These are phyloP conservation scores for Epinotia ramella DNA, from an alignment of 2,888 invertebrate genomes.

Conservation along the genomic window DNA sequence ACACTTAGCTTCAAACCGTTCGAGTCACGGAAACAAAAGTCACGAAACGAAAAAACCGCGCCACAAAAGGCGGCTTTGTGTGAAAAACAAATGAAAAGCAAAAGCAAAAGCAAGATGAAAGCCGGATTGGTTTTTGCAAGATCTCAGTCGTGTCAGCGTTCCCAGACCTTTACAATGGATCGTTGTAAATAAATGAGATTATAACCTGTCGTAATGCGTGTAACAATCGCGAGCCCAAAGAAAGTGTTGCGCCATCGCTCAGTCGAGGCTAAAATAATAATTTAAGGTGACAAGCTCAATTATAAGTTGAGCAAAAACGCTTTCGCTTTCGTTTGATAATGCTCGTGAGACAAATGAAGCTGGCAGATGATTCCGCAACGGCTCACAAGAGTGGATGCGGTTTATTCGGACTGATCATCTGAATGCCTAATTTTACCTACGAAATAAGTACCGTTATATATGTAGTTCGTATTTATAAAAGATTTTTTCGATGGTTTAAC, in stretches of 20 bases:
- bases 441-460: not conserved
- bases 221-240: slow-evolving; percentile 53
- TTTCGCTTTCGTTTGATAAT: slow-evolving; percentile 64
- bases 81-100: slow-evolving; percentile 55
- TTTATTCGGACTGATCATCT: not conserved
- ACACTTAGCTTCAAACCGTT: slow-evolving; percentile 25
- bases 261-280: slow-evolving; percentile 57
- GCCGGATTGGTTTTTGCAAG: slow-evolving; percentile 56
- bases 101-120: slow-evolving; percentile 72
- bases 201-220: slow-evolving; percentile 44
- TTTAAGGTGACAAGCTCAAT: slow-evolving; percentile 59
- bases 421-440: not conserved
- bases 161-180: slow-evolving; percentile 61
- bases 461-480: too few species aligned
- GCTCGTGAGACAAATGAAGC: slow-evolving; percentile 55
- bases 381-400: slow-evolving; percentile 28
- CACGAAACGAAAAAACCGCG: slow-evolving; percentile 41
- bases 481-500: not conserved
- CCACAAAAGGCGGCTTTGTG: slow-evolving; percentile 41
- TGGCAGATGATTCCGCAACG: slow-evolving; percentile 30
- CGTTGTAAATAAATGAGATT: slow-evolving; percentile 52
- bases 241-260: slow-evolving; percentile 69
- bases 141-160: slow-evolving; percentile 51
- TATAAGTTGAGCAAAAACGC: slow-evolving; percentile 63
- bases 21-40: slow-evolving; percentile 45